Evolutionary conservation across 1,140 invertebrate species (phyloP).

Genomic region (Drosophila miranda): DNA sequence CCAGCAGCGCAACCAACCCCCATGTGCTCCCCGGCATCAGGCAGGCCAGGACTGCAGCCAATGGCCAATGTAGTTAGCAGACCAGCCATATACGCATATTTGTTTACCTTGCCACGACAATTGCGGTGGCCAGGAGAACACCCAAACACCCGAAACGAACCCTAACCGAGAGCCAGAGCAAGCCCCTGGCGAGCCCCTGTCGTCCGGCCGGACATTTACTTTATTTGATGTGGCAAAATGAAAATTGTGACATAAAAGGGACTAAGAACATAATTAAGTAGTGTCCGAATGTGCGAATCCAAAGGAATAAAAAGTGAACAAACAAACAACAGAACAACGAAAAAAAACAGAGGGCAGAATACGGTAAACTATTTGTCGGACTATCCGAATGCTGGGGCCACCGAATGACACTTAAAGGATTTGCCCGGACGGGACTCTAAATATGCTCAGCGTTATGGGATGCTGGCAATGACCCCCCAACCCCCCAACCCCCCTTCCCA

Average conservation of each 20-base stretch:
- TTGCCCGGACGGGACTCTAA: slow-evolving; percentile 53
- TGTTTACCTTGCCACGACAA: slow-evolving; percentile 81
- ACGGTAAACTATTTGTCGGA: slow-evolving; percentile 24
- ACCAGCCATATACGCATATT: slow-evolving; percentile 59
- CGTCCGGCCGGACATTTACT: slow-evolving; percentile 60
- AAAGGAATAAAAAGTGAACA: slow-evolving; percentile 72
- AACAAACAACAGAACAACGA: slow-evolving; percentile 44
- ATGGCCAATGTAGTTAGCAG: slow-evolving; percentile 73
- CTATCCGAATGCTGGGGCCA: slow-evolving; percentile 38
- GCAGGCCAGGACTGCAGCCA: slow-evolving; percentile 59
- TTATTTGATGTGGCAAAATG: slow-evolving; percentile 80
- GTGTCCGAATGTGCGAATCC: slow-evolving; percentile 77
- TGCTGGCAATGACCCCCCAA: not conserved
- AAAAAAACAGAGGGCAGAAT: slow-evolving; percentile 21
- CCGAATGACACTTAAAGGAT: slow-evolving; percentile 77
- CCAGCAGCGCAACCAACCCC: slow-evolving; percentile 24
- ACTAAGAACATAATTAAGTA: slow-evolving; percentile 81
- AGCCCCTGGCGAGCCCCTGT: slow-evolving; percentile 22
- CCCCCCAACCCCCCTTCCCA: too few species aligned
- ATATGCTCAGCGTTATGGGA: slow-evolving; percentile 55
- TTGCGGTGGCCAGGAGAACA: slow-evolving; percentile 47
- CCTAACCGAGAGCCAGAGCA: not conserved
- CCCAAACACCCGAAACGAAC: slow-evolving; percentile 16
- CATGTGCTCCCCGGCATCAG: not conserved
- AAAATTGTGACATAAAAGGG: slow-evolving; percentile 81